phyloP scores from a whole-genome alignment of 1,140 invertebrate genomes.

The Sminthurinus signatus region DNA sequence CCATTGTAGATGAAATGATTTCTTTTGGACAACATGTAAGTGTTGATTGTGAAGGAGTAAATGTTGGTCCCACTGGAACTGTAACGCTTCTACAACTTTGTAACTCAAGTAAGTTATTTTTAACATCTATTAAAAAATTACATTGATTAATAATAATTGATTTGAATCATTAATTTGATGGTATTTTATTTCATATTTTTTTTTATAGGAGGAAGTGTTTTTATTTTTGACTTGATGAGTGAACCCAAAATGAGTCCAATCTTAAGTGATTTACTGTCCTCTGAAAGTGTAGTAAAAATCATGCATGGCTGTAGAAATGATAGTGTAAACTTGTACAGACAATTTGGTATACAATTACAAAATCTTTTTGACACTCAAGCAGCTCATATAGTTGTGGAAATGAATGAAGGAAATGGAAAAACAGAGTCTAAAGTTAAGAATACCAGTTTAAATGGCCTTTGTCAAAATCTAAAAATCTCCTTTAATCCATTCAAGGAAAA shows the following conservation, averaged over 20 bases:
- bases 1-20: conserved; percentile 70
- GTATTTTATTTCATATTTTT: no score
- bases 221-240: conserved; percentile 80
- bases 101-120: no score
- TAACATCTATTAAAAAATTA: no score
- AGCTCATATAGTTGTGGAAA: conserved; percentile 84
- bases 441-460: conserved; percentile 78
- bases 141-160: no score
- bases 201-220: conserved; percentile 30
- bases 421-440: conserved; percentile 92
- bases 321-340: conserved; percentile 77
- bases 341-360: conserved; percentile 75
- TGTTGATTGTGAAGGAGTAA: conserved; percentile 86
- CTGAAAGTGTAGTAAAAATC: conserved; percentile 66
- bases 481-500: conserved; percentile 83
- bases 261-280: conserved; percentile 72
- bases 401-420: conserved; percentile 67
- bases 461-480: conserved; percentile 75
- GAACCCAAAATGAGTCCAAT: conserved; percentile 68
- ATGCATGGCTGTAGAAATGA: conserved; percentile 92
- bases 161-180: no score
- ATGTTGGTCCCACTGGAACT: conserved; percentile 73
- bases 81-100: conserved; percentile 81
- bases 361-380: conserved; percentile 95
- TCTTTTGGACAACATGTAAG: conserved; percentile 55